These are phyloP conservation scores for Tachysurus fulvidraco DNA, from an alignment of 2,113 vertebrate species.

Conservation along the genomic window DNA sequence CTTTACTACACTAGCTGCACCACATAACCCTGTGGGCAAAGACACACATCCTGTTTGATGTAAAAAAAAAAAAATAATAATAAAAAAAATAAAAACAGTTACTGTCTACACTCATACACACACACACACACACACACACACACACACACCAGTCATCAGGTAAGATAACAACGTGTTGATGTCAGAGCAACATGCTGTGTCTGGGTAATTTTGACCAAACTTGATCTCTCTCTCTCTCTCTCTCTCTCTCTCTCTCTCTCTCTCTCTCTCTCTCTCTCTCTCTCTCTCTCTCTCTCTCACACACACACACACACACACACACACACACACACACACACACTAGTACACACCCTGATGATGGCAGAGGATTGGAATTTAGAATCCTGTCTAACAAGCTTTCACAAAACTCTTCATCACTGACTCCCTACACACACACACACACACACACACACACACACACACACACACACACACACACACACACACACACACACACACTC, in stretches of 20 bases:
- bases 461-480: background rate
- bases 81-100: no score
- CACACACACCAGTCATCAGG: background rate
- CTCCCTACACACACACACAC: no score
- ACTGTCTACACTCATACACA: background rate
- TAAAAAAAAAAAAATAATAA: no score
- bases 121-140: background rate
- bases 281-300: no score
- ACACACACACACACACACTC: background rate
- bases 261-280: no score
- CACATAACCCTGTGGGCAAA: no score
- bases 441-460: constrained; percentile 12
- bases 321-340: background rate
- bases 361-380: constrained; percentile 18
- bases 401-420: constrained; percentile 14
- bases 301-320: background rate
- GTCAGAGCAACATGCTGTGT: background rate
- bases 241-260: background rate
- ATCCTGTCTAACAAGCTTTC: constrained; percentile 37
- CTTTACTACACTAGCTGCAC: no score
- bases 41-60: background rate
- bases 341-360: constrained; percentile 35
- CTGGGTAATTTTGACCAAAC: background rate
- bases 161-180: background rate
- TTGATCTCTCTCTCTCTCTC: background rate